Conservation (phyloP, 2,113 vertebrate genomes). For the Callopanchax toddi region DNA sequence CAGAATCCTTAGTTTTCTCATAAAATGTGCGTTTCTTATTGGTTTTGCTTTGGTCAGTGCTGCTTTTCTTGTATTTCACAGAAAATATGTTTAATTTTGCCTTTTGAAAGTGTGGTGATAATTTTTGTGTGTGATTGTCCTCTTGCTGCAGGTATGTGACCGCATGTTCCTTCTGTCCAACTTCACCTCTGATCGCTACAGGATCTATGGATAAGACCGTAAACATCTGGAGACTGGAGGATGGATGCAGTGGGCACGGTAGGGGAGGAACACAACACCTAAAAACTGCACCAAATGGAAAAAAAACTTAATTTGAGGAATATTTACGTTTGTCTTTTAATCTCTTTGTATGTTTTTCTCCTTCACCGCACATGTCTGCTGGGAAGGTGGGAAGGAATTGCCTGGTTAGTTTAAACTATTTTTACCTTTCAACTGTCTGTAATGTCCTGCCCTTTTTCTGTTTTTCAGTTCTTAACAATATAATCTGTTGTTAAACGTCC, state of each 20-base stretch:
- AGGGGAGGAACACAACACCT: conserved; percentile 10
- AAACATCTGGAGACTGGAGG: conserved; percentile 90
- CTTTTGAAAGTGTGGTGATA: too few species aligned
- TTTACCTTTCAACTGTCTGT: too few species aligned
- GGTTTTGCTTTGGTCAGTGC: background rate
- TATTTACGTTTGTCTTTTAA: background rate
- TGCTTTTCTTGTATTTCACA: too few species aligned
- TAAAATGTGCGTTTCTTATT: too few species aligned
- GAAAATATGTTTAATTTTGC: too few species aligned
- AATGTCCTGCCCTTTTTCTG: too few species aligned
- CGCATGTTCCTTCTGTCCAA: conserved; percentile 88
- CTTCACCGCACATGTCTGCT: conserved; percentile 1
- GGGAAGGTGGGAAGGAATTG: conserved; percentile 60
- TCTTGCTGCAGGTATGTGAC: conserved; percentile 89
- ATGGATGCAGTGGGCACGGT: conserved; percentile 76
- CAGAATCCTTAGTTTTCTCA: too few species aligned
- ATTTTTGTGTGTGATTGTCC: background rate
- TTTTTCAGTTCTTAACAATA: background rate
- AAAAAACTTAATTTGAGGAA: background rate
- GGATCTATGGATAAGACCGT: conserved; percentile 99
- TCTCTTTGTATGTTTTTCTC: background rate
- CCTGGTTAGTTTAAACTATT: conserved; percentile 53
- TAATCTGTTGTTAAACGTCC: background rate
- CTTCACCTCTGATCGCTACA: conserved; percentile 86
- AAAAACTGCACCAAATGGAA: background rate